Evolutionary conservation across 1,140 invertebrate genomes (phyloP).

Genomic region (Copidosoma floridanum): DNA sequence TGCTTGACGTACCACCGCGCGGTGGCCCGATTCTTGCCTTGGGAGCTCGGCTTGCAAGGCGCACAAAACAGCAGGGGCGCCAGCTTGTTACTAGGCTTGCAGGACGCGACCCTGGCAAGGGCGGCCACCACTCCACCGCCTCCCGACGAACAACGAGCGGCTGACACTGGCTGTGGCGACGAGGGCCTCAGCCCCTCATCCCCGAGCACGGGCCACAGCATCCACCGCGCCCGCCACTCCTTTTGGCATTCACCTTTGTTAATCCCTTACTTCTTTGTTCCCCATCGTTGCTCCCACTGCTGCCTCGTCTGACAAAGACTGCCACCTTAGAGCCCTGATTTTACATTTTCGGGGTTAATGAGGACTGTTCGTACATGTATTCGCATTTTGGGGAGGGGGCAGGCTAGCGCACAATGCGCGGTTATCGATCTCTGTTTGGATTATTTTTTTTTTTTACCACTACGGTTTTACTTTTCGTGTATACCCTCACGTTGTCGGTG

Average conservation of each 20-base stretch:
- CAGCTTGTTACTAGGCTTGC: constrained; percentile 45
- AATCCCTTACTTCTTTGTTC: background rate
- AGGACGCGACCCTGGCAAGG: background rate
- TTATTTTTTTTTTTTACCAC: no score
- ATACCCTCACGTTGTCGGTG: no score
- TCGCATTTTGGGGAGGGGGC: no score
- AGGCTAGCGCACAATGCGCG: no score
- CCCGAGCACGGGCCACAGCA: constrained; percentile 55
- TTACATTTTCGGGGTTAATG: no score
- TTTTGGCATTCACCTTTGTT: background rate
- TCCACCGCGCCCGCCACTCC: constrained; percentile 39
- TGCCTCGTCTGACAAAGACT: background rate
- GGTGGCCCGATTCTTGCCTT: constrained; percentile 46
- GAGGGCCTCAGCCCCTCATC: constrained; percentile 53
- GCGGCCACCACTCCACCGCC: background rate
- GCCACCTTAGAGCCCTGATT: no score
- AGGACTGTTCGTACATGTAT: no score
- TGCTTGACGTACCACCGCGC: constrained; percentile 57
- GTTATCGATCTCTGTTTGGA: no score
- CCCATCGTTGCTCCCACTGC: background rate
- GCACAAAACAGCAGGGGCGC: constrained; percentile 50
- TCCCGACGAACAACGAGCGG: no score
- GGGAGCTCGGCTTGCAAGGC: constrained; percentile 49
- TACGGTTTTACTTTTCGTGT: no score
- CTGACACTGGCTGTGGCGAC: constrained; percentile 35